Conservation (phyloP, 2,113 vertebrate species). For the Psittacula cyanocephala region DNA sequence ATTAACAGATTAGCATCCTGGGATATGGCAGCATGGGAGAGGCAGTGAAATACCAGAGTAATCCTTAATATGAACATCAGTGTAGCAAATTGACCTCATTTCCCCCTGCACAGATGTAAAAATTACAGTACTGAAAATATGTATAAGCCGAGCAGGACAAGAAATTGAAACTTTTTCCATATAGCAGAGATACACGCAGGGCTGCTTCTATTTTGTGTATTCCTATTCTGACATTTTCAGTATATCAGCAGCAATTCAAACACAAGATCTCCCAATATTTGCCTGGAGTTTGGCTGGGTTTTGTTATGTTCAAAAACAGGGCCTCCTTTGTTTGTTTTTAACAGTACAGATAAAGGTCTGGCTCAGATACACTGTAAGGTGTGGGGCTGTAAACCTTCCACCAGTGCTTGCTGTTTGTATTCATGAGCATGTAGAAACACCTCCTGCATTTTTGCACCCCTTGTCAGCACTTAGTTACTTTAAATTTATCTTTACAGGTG, state of each 20-base stretch:
- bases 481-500: not conserved
- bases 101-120: fast-evolving
- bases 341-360: not conserved
- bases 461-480: not conserved
- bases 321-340: not conserved
- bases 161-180: not conserved
- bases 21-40: not conserved
- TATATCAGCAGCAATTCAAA: not conserved
- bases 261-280: not conserved
- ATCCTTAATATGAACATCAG: not conserved
- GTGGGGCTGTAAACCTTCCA: not conserved
- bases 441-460: not conserved
- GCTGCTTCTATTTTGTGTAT: not conserved
- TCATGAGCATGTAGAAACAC: not conserved
- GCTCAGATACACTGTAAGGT: not conserved
- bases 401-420: not conserved
- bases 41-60: not conserved
- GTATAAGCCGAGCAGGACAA: not conserved
- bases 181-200: not conserved
- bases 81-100: not conserved
- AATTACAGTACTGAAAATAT: not conserved
- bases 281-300: not conserved
- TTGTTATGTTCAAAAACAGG: not conserved
- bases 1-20: not conserved
- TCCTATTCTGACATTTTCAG: not conserved